These are phyloP conservation scores for Neodontobutis hainanensis DNA, from an alignment of 2,113 vertebrate genomes.

Conservation along the genomic window DNA sequence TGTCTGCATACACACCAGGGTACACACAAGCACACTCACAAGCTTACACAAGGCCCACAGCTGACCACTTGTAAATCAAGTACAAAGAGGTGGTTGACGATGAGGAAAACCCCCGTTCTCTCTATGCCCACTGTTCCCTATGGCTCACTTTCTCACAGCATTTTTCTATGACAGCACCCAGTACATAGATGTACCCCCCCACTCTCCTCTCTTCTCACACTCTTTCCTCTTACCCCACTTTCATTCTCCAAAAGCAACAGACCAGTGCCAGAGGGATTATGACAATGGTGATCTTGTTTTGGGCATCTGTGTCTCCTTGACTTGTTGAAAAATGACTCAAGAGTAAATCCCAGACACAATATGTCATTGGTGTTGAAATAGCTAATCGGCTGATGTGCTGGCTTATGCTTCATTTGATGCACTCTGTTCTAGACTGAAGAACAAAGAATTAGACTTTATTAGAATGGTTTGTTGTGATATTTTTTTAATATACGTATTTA, in stretches of 20 bases:
- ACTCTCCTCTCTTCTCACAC: slow-evolving; percentile 16
- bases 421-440: slow-evolving; percentile 9
- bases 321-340: slow-evolving; percentile 53
- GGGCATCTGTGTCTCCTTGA: slow-evolving; percentile 47
- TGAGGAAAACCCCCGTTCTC: slow-evolving; percentile 43
- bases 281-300: slow-evolving; percentile 57
- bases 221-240: slow-evolving; percentile 5
- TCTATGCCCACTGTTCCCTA: slow-evolving; percentile 21
- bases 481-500: not conserved
- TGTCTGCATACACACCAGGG: not conserved
- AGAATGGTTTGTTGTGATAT: slow-evolving; percentile 10
- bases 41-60: slow-evolving; percentile 28
- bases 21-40: slow-evolving; percentile 6
- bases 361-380: slow-evolving; percentile 68
- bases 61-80: slow-evolving; percentile 57
- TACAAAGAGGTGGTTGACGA: slow-evolving; percentile 29
- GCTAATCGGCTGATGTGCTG: slow-evolving; percentile 21
- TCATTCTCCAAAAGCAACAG: slow-evolving; percentile 10
- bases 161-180: slow-evolving; percentile 54
- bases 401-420: slow-evolving; percentile 4
- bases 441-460: not conserved
- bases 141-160: slow-evolving; percentile 39
- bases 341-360: slow-evolving; percentile 41
- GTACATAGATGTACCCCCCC: slow-evolving; percentile 13
- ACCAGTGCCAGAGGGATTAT: slow-evolving; percentile 34